Evolutionary conservation across 2,888 invertebrate species (phyloP).

Genomic region (Epicampocera succincta): DNA sequence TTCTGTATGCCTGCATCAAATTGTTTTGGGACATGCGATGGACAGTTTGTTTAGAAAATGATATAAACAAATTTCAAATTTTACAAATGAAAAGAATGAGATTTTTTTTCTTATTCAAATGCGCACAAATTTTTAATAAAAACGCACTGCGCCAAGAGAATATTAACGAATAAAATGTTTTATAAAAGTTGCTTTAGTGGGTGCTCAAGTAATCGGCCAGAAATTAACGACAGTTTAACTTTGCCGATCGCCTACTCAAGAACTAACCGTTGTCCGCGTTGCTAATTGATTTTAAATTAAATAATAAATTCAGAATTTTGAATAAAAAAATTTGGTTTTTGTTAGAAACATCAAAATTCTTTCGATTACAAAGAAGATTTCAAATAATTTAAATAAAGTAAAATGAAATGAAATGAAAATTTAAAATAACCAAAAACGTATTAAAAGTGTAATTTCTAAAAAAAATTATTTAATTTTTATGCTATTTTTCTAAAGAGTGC

Average conservation of each 20-base stretch:
- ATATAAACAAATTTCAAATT: conserved; percentile 31
- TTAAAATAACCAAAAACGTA: no score
- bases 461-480: no score
- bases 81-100: conserved; percentile 45
- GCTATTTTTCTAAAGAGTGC: not conserved
- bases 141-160: conserved; percentile 62
- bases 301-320: conserved; percentile 19
- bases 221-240: conserved; percentile 76
- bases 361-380: not conserved
- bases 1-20: not conserved
- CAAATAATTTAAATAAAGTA: conserved; percentile 23
- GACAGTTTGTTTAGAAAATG: conserved; percentile 45
- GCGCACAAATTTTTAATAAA: conserved; percentile 58
- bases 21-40: conserved; percentile 23
- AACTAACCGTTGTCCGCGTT: conserved; percentile 78
- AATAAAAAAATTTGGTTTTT: conserved; percentile 2
- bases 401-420: no score
- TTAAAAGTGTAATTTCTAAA: no score
- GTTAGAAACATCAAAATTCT: conserved; percentile 27
- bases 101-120: conserved; percentile 32
- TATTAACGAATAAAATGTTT: conserved; percentile 12
- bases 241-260: conserved; percentile 79
- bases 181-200: conserved; percentile 39
- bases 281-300: conserved; percentile 41
- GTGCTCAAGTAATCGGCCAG: conserved; percentile 34